phyloP scores from a whole-genome alignment of 2,113 vertebrate genomes.

The Apistogramma diplotaenia region DNA sequence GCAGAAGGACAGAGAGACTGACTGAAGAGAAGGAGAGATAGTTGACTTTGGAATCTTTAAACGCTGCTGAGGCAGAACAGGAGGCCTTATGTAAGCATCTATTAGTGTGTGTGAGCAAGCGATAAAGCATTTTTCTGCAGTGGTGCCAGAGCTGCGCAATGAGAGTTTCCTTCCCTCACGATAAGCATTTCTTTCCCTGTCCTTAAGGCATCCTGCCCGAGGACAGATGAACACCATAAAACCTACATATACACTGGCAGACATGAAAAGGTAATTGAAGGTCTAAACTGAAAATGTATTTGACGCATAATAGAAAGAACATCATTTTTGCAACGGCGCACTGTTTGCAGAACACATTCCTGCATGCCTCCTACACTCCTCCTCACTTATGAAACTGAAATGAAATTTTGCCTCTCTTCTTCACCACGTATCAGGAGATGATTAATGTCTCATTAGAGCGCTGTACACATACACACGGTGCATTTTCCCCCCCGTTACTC shows the following conservation, averaged over 20 bases:
- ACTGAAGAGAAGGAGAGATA: constrained; percentile 18
- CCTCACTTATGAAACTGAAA: constrained; percentile 35
- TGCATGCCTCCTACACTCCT: constrained; percentile 39
- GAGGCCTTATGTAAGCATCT: constrained; percentile 53
- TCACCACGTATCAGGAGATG: constrained; percentile 12
- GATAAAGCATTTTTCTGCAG: constrained; percentile 51
- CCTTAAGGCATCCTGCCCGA: neutral
- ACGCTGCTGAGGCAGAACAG: constrained; percentile 47
- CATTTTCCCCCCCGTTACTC: constrained; percentile 1
- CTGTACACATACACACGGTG: neutral
- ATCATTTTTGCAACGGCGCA: constrained; percentile 11
- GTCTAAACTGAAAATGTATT: neutral
- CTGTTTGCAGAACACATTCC: constrained; percentile 44
- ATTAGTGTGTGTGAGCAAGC: constrained; percentile 61
- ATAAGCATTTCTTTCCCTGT: constrained; percentile 16
- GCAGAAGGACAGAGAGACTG: constrained; percentile 21
- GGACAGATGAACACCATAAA: neutral
- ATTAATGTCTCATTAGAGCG: constrained; percentile 48
- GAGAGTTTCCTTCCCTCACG: constrained; percentile 40
- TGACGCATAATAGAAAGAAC: neutral
- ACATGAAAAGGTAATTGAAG: neutral
- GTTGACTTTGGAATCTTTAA: constrained; percentile 41
- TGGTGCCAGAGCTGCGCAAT: constrained; percentile 35
- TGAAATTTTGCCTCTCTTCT: constrained; percentile 28
- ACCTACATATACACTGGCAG: neutral